Conservation (phyloP, 1,140 invertebrate genomes). For the Teleopsis dalmanni region DNA sequence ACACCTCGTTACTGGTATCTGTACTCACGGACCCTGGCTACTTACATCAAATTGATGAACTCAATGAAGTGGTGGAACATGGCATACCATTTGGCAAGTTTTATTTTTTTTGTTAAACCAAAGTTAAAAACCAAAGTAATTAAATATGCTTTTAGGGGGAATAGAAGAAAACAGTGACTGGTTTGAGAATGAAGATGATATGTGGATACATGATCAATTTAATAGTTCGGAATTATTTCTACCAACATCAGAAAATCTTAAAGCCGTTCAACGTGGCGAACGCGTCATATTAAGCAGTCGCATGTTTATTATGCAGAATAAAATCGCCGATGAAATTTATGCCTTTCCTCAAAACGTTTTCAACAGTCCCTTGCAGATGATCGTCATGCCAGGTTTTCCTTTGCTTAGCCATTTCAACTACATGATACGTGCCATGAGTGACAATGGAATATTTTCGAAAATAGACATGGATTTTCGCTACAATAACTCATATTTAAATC, state of each 20-base stretch:
- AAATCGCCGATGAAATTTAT: constrained; percentile 40
- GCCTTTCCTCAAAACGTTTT: constrained; percentile 43
- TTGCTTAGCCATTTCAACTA: constrained; percentile 45
- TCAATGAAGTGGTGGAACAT: constrained; percentile 44
- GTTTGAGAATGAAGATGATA: constrained; percentile 47
- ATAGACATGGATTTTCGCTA: constrained; percentile 33
- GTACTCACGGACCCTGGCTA: constrained; percentile 47
- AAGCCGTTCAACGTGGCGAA: constrained; percentile 41
- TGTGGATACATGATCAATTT: constrained; percentile 43
- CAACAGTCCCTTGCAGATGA: constrained; percentile 47
- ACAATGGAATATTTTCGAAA: constrained; percentile 43
- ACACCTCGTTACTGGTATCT: constrained; percentile 49
- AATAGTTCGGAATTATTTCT: constrained; percentile 35
- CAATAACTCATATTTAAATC: constrained; percentile 37
- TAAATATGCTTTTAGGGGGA: constrained; percentile 35
- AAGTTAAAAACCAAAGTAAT: neutral
- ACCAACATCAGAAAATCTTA: constrained; percentile 38
- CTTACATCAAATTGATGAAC: constrained; percentile 46
- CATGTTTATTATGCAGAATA: constrained; percentile 33
- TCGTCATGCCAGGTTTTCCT: constrained; percentile 48
- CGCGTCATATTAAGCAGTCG: constrained; percentile 33
- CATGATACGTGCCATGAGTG: constrained; percentile 42
- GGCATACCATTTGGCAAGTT: constrained; percentile 39
- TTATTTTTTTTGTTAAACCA: neutral
- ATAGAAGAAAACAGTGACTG: constrained; percentile 47